These are phyloP conservation scores for Miltochrista miniata DNA, from an alignment of 2,888 invertebrate genomes.

Conservation along the genomic window DNA sequence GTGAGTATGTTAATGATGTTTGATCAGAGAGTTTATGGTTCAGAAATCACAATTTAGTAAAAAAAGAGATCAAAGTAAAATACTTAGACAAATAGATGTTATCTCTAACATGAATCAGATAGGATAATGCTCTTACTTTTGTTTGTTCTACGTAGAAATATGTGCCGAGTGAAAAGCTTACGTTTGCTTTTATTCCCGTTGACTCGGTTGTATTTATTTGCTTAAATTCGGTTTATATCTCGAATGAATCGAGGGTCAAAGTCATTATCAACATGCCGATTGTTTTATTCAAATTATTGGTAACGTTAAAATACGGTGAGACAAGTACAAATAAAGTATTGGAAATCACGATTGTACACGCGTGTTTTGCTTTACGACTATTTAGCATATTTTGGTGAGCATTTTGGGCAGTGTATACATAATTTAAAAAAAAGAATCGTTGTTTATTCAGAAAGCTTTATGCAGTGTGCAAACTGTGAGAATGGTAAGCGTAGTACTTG, in stretches of 20 bases:
- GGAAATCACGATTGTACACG: slow-evolving; percentile 16
- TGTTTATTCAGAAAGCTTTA: no score
- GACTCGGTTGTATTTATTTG: slow-evolving; percentile 35
- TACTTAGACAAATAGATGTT: slow-evolving; percentile 44
- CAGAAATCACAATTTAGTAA: slow-evolving; percentile 25
- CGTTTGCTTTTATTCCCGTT: slow-evolving; percentile 31
- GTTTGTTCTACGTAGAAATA: slow-evolving; percentile 44
- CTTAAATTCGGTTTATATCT: slow-evolving; percentile 26
- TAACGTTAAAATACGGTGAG: slow-evolving; percentile 22
- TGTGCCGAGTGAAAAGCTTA: slow-evolving; percentile 34
- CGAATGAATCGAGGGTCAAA: slow-evolving; percentile 22
- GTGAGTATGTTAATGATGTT: slow-evolving; percentile 25
- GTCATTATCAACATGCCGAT: slow-evolving; percentile 28
- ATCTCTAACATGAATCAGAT: slow-evolving; percentile 46
- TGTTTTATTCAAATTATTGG: slow-evolving; percentile 31
- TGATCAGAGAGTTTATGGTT: slow-evolving; percentile 28
- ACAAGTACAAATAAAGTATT: slow-evolving; percentile 20
- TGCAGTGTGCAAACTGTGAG: no score
- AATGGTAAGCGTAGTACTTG: no score
- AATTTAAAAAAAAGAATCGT: no score
- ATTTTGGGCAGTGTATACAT: no score
- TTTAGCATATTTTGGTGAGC: no score
- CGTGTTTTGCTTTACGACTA: slow-evolving; percentile 5
- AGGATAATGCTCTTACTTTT: slow-evolving; percentile 41
- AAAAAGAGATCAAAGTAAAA: slow-evolving; percentile 41